phyloP scores from a whole-genome alignment of 2,888 invertebrate species.

The Agrochola circellaris region DNA sequence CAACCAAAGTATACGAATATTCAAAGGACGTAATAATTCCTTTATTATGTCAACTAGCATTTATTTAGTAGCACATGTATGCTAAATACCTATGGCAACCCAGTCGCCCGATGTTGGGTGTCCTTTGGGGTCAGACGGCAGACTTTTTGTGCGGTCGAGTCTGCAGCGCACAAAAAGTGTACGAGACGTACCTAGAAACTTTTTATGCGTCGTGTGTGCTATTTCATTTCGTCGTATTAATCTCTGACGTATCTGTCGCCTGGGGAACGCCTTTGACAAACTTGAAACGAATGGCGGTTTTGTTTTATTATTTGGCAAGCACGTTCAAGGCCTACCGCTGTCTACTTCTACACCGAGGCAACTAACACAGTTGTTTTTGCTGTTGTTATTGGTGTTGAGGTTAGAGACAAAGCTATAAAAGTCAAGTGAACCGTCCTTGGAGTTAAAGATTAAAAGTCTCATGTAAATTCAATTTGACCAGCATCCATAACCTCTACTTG shows the following conservation, averaged over 20 bases:
- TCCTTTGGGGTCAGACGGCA: neutral
- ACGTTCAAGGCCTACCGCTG: neutral
- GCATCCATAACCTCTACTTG: neutral
- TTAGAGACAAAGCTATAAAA: neutral
- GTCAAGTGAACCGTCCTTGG: neutral
- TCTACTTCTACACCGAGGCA: neutral
- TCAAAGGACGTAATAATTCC: neutral
- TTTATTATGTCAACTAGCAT: neutral
- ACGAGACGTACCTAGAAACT: neutral
- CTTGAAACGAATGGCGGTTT: neutral
- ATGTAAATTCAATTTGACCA: neutral
- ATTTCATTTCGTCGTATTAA: conserved; percentile 5
- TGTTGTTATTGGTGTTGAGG: neutral
- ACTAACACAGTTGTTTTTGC: neutral
- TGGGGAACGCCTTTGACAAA: neutral
- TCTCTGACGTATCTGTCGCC: neutral
- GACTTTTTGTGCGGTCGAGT: neutral
- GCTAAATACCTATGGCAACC: neutral
- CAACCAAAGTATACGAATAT: neutral
- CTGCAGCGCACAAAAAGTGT: conserved; percentile 11
- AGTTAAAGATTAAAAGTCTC: neutral
- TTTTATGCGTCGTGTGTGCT: neutral
- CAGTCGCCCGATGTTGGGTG: neutral
- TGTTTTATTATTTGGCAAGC: neutral
- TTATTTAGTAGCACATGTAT: neutral